Base-by-base conservation (phyloP, 92 coral and sea anemone genomes). In the Parazoanthus atlanticus region DNA sequence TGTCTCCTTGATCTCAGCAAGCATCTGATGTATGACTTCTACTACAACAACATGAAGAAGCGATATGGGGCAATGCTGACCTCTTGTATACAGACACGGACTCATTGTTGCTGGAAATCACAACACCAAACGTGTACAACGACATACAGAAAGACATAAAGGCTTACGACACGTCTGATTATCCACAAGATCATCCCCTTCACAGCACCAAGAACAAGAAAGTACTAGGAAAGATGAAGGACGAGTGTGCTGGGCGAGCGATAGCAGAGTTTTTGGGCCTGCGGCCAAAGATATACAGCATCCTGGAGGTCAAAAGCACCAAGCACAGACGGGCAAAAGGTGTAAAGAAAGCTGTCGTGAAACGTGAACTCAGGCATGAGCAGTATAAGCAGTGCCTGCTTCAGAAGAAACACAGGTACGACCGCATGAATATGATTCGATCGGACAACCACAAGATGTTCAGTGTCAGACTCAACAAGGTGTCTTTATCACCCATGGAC, bases 31-130 rank as follows among this genome's bases (percentile, higher is more conserved):
- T 36, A 36, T 36, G 38, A 36, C 4, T 36, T 36, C 38, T 36
- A 36, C 38, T 0, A 36, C 38, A 36, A 36, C 38, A 36, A 36
- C 38, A 36, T 36, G 38, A 36, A 36, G 38, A 36, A 36, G 38
- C 38, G 38, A 36, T 36, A 36, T 0, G 38, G 1, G 38, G 38
- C 4, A 36, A 36, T 36, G 38, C 80, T 1, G 73, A 72, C 2
- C 76, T 84, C 16, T 72, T 89, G 36, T 84, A 61, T 56, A 74
- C 89, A 9, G 84, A 89, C 88, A 89, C 91, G 3, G 91, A 89
- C 26, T 11, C 25, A 15, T 78, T 85, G 28, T 41, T 90, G 19
- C 79, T 80, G 29, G 69, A 84, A 26, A 89, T 85, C 80, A 64
- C 54, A 29, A 74, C 89, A 12, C 40, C 64, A 43, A 61, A 84